Evolutionary conservation across 2,113 vertebrate species (phyloP).

Genomic region (Lasiurus borealis): DNA sequence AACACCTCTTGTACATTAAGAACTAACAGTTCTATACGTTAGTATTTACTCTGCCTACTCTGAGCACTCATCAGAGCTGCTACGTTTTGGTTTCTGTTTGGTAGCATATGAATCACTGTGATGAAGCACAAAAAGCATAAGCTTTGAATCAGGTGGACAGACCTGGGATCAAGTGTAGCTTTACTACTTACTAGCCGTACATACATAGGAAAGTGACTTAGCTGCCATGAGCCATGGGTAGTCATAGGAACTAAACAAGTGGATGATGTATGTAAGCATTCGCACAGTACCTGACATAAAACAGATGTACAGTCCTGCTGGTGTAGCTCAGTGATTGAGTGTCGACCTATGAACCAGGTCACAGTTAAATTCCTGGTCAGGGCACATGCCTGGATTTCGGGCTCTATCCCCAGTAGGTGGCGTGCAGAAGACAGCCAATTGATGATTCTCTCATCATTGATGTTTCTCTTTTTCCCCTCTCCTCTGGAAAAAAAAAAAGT

Average conservation of each 20-base stretch:
- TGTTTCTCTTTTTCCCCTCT: too few relatives aligned
- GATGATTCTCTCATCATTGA: too few relatives aligned
- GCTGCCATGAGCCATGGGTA: neutral
- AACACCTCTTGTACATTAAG: neutral
- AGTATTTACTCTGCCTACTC: neutral
- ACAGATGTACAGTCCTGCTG: neutral
- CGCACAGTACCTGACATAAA: neutral
- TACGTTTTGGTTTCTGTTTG: constrained; percentile 32
- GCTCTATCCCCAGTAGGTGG: too few relatives aligned
- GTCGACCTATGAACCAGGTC: too few relatives aligned
- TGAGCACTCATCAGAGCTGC: constrained; percentile 7
- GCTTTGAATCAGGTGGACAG: neutral
- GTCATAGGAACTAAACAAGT: neutral
- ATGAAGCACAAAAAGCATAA: constrained; percentile 16
- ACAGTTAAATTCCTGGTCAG: too few relatives aligned
- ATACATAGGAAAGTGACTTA: neutral
- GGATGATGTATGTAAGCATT: neutral
- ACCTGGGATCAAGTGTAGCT: neutral
- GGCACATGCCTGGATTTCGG: too few relatives aligned
- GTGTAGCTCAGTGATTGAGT: too few relatives aligned
- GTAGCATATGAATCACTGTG: neutral
- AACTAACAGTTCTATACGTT: neutral
- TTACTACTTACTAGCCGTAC: neutral
- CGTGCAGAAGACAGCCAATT: too few relatives aligned
- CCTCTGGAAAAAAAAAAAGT: too few relatives aligned